phyloP scores from a whole-genome alignment of 2,113 vertebrate genomes.

The Pimephales promelas region DNA sequence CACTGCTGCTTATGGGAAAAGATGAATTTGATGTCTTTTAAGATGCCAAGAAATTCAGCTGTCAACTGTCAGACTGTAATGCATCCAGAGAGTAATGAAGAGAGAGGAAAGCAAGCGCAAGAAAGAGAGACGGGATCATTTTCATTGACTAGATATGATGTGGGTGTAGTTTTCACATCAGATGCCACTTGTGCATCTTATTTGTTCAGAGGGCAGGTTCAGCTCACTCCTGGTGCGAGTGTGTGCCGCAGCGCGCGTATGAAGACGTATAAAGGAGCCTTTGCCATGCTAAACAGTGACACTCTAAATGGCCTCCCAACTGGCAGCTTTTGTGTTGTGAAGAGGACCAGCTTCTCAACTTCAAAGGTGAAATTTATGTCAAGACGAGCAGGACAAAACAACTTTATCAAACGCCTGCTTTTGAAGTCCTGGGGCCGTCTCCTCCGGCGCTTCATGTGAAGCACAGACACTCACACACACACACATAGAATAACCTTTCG shows the following conservation, averaged over 20 bases:
- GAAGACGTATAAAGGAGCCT: constrained; percentile 78
- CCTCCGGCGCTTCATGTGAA: constrained; percentile 38
- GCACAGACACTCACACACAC: constrained; percentile 24
- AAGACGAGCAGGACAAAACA: constrained; percentile 81
- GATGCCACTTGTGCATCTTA: constrained; percentile 84
- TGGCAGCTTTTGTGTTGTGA: constrained; percentile 77
- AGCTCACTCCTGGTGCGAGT: constrained; percentile 74
- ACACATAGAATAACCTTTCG: neutral
- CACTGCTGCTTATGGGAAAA: constrained; percentile 23
- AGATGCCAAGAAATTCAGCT: constrained; percentile 20
- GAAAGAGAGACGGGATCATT: constrained; percentile 37
- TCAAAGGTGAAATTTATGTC: constrained; percentile 91
- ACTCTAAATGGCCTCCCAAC: constrained; percentile 68
- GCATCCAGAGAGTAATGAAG: constrained; percentile 38
- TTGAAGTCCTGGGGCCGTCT: constrained; percentile 88
- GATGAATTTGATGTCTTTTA: constrained; percentile 7
- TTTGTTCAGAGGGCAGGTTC: constrained; percentile 83
- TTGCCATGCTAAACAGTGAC: constrained; percentile 92
- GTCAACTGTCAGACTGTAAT: constrained; percentile 8
- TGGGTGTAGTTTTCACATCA: constrained; percentile 76
- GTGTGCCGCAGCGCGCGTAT: constrained; percentile 62
- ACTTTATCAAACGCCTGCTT: constrained; percentile 88
- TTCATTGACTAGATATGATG: constrained; percentile 49
- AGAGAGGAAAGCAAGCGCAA: constrained; percentile 35
- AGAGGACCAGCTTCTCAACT: constrained; percentile 84